Evolutionary conservation across 2,888 invertebrate species (phyloP), one percentile per base, ranked within the genome.

Genomic region (Eustalomyia histrio): DNA sequence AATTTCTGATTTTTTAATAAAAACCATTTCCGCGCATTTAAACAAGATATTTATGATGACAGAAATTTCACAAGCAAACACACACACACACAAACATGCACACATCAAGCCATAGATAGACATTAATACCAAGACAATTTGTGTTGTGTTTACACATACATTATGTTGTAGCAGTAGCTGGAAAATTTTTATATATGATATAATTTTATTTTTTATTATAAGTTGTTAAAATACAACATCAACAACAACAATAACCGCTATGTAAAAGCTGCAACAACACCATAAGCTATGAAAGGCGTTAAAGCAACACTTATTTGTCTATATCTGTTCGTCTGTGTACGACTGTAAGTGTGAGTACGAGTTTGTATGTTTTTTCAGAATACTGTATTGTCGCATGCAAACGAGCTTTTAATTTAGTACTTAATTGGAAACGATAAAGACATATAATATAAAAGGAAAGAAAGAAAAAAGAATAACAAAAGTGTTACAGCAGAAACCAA

Each of bases 371-470:
- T 12, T 29, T 29, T 29, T 29, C 29, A 6, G 58, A 60, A 65
- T 52, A 10, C 61, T 75, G 57, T 58, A 68, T 60, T 72, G 60
- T 72, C 57, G 80, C 76, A 80, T 76, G 76, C 72, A 81, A 81
- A 71, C 74, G 74, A 81, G 79, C 75, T 76, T 82, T 75, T 76
- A 79, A 79, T 82, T 76, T 79, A 82, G 72, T 79, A 60, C 79
- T 79, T 82, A 82, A 82, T 82, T 82, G 68, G 75, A 75, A 79
- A 79, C 81, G 73, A 81, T 81, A 74, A 79, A 81, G 33, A 64
- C 61, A 71, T 74, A 74, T 63, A 60, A 50, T 52, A 58, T 4
- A 53, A 69, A 52, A 57, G n/a, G 14, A 35, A 57, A 57, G 7
- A 29, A 29, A 6, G n/a, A 12, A 12, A 53, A 35, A 47, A 16